Conservation (phyloP, 2,888 invertebrate species). For the Ephialtes manifestator region DNA sequence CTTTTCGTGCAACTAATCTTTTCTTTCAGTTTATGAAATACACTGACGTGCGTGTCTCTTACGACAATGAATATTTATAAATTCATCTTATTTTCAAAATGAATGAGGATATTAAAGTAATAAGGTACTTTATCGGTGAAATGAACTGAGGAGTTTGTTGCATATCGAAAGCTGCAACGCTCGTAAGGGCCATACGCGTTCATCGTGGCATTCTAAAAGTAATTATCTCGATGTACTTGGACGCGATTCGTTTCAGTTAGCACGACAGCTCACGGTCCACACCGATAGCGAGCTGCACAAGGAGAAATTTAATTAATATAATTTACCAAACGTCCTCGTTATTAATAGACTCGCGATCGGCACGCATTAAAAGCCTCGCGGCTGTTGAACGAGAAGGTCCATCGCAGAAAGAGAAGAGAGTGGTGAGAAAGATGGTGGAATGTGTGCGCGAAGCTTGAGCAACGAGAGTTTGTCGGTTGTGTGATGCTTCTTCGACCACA, state of each 20-base stretch:
- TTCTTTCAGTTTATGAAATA: too few relatives aligned
- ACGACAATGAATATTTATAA: too few relatives aligned
- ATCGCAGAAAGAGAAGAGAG: slow-evolving; percentile 17
- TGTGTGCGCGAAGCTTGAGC: slow-evolving; percentile 33
- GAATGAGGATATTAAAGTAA: not conserved
- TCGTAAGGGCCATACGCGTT: not conserved
- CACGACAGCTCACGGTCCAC: slow-evolving; percentile 44
- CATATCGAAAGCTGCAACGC: not conserved
- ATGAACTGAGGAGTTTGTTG: too few relatives aligned
- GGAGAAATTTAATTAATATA: slow-evolving; percentile 79
- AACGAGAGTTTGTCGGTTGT: slow-evolving; percentile 55
- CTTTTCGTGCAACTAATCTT: too few relatives aligned
- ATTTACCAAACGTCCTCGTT: slow-evolving; percentile 73
- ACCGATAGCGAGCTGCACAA: slow-evolving; percentile 74
- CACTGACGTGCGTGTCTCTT: too few relatives aligned
- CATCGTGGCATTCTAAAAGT: slow-evolving; percentile 60
- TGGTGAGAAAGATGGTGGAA: slow-evolving; percentile 7
- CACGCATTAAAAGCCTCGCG: slow-evolving; percentile 70
- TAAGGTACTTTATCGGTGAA: not conserved
- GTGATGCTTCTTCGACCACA: slow-evolving; percentile 27
- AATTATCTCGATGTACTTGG: slow-evolving; percentile 63
- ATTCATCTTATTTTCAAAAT: too few relatives aligned
- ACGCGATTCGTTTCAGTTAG: slow-evolving; percentile 70
- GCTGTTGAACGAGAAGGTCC: slow-evolving; percentile 60
- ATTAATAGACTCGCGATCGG: slow-evolving; percentile 73